A percentile compares a stretch with the other conserved stretches of the same genome.
These are phyloP conservation scores for Mareca penelope DNA, from an alignment of 2,797 vertebrate species.

Conservation along the genomic window DNA sequence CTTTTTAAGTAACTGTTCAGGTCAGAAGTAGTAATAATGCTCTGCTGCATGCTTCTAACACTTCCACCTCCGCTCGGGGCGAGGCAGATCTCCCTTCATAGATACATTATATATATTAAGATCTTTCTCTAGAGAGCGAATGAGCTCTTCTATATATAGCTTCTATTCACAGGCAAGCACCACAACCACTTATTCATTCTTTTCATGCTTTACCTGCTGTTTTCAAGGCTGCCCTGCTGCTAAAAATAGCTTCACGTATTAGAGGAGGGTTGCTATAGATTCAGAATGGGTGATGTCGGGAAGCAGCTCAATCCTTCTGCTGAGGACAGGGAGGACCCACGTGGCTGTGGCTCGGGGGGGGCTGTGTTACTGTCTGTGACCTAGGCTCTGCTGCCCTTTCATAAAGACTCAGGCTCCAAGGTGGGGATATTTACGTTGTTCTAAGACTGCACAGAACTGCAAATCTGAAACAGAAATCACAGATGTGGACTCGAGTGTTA, in stretches of 20 bases:
- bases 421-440: background rate
- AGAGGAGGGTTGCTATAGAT: conserved; percentile 64
- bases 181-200: conserved; percentile 64
- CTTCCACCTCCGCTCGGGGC: background rate
- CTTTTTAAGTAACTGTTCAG: background rate
- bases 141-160: conserved; percentile 25
- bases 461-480: background rate
- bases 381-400: background rate
- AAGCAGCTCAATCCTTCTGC: conserved; percentile 9
- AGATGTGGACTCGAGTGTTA: background rate
- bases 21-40: conserved; percentile 7
- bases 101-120: background rate
- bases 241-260: conserved; percentile 48
- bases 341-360: background rate
- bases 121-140: background rate
- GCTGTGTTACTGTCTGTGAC: background rate
- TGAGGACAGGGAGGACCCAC: background rate
- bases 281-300: conserved; percentile 28
- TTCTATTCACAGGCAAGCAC: conserved; percentile 39
- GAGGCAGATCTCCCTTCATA: background rate
- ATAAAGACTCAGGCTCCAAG: background rate
- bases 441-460: background rate
- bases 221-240: conserved; percentile 59
- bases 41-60: background rate
- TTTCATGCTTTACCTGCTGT: conserved; percentile 64